These are phyloP conservation scores for Engraulis encrasicolus DNA, from an alignment of 2,113 vertebrate genomes.

Conservation along the genomic window DNA sequence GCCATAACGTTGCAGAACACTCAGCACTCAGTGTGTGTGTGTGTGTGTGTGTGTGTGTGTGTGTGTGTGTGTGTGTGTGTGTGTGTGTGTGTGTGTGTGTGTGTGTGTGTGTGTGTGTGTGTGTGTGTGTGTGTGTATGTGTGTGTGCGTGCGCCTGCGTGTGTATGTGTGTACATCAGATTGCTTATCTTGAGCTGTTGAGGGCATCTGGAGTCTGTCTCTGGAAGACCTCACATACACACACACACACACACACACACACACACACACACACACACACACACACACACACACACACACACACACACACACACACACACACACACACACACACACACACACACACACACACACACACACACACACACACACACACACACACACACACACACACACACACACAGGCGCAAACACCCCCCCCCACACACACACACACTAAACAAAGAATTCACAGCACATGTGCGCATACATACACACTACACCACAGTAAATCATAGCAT, in stretches of 20 bases:
- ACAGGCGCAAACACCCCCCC: not conserved
- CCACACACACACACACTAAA: not conserved
- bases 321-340: not conserved
- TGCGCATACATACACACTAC: no score
- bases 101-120: not conserved
- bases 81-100: not conserved
- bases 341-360: not conserved
- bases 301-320: not conserved
- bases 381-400: slow-evolving; percentile 9
- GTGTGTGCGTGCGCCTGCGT: not conserved
- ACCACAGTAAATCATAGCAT: no score
- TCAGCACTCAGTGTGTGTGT: no score
- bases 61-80: no score
- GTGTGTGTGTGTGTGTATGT: not conserved
- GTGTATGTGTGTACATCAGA: slow-evolving; percentile 6
- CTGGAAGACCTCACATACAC: not conserved
- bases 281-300: not conserved
- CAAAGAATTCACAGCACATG: no score
- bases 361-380: not conserved
- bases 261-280: not conserved
- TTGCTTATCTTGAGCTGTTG: not conserved
- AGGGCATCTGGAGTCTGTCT: not conserved
- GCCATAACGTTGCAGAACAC: no score
- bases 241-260: not conserved
- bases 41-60: no score